phyloP scores from a whole-genome alignment of 2,888 invertebrate species.

The Netelia melanura region DNA sequence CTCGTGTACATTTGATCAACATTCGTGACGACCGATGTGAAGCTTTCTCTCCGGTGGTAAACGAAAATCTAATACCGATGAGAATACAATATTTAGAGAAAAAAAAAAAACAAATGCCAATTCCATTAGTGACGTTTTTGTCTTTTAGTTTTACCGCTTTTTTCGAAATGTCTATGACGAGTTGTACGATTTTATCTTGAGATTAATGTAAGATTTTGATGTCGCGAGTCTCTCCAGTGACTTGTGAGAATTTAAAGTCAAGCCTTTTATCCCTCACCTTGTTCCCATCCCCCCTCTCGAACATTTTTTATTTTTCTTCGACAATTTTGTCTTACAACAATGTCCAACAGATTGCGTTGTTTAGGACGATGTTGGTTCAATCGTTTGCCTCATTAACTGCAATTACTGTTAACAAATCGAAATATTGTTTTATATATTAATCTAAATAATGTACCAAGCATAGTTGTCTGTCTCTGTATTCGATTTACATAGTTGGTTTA shows the following conservation, averaged over 20 bases:
- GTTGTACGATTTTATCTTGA: slow-evolving; percentile 71
- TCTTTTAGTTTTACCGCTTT: slow-evolving; percentile 33
- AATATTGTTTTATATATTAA: not conserved
- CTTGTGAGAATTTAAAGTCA: slow-evolving; percentile 71
- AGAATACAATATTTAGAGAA: slow-evolving; percentile 13
- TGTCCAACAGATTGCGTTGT: not conserved
- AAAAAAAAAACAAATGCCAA: slow-evolving; percentile 47
- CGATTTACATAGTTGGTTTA: slow-evolving; percentile 15
- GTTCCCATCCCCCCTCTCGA: not conserved
- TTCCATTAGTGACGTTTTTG: slow-evolving; percentile 59
- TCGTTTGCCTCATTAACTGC: slow-evolving; percentile 6
- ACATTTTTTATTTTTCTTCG: slow-evolving; percentile 15
- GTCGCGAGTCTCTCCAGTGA: slow-evolving; percentile 48
- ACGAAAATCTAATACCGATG: slow-evolving; percentile 5
- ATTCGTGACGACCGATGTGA: not conserved
- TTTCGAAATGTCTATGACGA: slow-evolving; percentile 67
- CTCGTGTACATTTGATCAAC: slow-evolving; percentile 42
- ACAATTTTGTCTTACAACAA: slow-evolving; percentile 8
- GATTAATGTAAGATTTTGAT: slow-evolving; percentile 68
- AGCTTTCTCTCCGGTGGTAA: not conserved
- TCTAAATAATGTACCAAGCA: slow-evolving; percentile 9
- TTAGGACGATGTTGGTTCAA: not conserved
- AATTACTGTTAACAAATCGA: slow-evolving; percentile 11
- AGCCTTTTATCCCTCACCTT: slow-evolving; percentile 69
- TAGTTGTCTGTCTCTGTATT: slow-evolving; percentile 13